These are phyloP conservation scores for Gari tellinella DNA, from an alignment of 2,888 invertebrate species.

Conservation along the genomic window DNA sequence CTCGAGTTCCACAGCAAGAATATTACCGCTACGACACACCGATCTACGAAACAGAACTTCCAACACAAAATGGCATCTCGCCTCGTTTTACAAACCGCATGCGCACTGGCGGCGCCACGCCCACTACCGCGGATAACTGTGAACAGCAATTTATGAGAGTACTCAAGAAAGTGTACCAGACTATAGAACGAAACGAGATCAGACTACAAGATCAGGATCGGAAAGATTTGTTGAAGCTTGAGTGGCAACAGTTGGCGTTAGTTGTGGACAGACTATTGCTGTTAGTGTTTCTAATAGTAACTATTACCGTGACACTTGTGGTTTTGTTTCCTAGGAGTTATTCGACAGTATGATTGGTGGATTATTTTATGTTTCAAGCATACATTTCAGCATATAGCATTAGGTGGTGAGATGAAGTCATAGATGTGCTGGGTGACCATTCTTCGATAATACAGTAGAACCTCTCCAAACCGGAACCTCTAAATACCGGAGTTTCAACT, in stretches of 20 bases:
- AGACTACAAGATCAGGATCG: constrained; percentile 92
- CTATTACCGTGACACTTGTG: constrained; percentile 64
- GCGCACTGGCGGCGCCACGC: constrained; percentile 48
- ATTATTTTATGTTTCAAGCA: too few relatives aligned
- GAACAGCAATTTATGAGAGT: constrained; percentile 89
- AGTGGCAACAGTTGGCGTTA: constrained; percentile 90
- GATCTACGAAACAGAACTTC: constrained; percentile 43
- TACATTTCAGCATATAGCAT: too few relatives aligned
- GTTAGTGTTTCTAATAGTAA: constrained; percentile 84
- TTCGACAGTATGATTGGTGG: too few relatives aligned
- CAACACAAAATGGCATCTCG: constrained; percentile 75
- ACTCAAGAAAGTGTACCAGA: constrained; percentile 89
- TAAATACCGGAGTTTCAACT: too few relatives aligned
- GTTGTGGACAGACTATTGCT: constrained; percentile 89
- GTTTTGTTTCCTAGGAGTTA: constrained; percentile 59
- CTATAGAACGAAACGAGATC: constrained; percentile 91
- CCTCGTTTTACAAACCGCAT: constrained; percentile 68
- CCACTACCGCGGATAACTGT: constrained; percentile 80
- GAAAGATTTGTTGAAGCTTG: constrained; percentile 91
- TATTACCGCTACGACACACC: constrained; percentile 64
- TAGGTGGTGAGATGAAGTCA: too few relatives aligned
- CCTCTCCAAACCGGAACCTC: too few relatives aligned
- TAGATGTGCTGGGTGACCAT: too few relatives aligned
- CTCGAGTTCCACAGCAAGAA: constrained; percentile 62
- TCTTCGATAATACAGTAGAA: too few relatives aligned